Evolutionary conservation across 2,113 vertebrate species (phyloP).

Genomic region (Ictidomys tridecemlineatus): DNA sequence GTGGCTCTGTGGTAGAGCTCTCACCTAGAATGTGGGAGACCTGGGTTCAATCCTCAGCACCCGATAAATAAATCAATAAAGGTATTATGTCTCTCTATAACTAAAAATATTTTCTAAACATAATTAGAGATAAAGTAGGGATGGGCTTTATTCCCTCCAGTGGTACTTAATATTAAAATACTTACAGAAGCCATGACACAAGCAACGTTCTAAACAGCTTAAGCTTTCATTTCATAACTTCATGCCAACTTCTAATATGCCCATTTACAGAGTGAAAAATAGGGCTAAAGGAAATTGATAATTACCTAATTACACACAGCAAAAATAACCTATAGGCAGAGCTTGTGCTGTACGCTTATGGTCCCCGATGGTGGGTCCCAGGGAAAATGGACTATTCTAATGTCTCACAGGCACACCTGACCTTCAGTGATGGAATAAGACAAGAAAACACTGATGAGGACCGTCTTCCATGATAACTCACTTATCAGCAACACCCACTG

Average conservation of each 20-base stretch:
- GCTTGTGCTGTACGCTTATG: background rate
- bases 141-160: background rate
- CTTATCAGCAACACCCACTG: background rate
- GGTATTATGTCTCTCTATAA: no score
- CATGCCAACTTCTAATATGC: fast-evolving
- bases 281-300: background rate
- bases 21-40: no score
- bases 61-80: no score
- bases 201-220: background rate
- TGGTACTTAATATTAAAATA: background rate
- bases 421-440: background rate
- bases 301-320: background rate
- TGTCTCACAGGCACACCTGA: background rate
- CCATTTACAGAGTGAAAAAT: background rate
- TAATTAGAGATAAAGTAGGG: background rate
- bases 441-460: background rate
- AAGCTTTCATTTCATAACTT: background rate
- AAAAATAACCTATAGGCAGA: background rate
- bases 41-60: no score
- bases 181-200: background rate
- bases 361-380: fast-evolving
- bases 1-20: no score
- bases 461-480: background rate
- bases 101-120: background rate
- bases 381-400: background rate